Evolutionary conservation across 1,140 invertebrate genomes (phyloP), one percentile per base, ranked within the genome.

Genomic region (Ceratosolen solmsi): DNA sequence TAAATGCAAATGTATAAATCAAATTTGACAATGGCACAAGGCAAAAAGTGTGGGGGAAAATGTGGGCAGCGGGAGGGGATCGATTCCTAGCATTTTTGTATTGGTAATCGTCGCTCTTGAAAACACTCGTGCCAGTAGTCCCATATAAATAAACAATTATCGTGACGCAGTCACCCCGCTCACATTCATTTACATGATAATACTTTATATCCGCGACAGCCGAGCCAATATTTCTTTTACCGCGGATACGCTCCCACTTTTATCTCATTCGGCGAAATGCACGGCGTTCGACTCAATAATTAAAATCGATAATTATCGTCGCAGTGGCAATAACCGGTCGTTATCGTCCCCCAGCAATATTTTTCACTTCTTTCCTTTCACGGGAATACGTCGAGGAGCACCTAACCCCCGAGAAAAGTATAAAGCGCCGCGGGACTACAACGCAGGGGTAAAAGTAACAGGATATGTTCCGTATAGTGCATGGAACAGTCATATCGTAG

Each of bases 261-360:
- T 82, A 82, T 82, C 75, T 78, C 41, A 63, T 60, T 73, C 54
- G 68, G 20, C 46, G 38, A 82, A 77, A 77, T 81, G 36, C 73
- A 81, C 33, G 46, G 33, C 46, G 54, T 15, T 25, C 75, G 65
- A 51, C 56, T 78, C 75, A 82, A 82, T 82, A 78, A 82, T 82
- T 82, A 82, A 82, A 82, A 78, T 82, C 70, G 75, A 82, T 82
- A 73, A 82, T 82, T 78, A 78, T 77, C 65, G 60, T 60, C 49
- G 51, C 72, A 7, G 63, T 49, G n/a, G 49, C 74, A 77, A 82
- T 77, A 77, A 82, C 75, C 75, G 70, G 75, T 82, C 75, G 74
- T 82, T 82, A 82, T 82, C 80, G 36, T 60, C 70, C 25, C 41
- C 20, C 58, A 11, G 4, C 25, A 15, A 49, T 46, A 41, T 60